Evolutionary conservation across 2,797 vertebrate genomes (phyloP).

Genomic region (Leptatherina wallacei): DNA sequence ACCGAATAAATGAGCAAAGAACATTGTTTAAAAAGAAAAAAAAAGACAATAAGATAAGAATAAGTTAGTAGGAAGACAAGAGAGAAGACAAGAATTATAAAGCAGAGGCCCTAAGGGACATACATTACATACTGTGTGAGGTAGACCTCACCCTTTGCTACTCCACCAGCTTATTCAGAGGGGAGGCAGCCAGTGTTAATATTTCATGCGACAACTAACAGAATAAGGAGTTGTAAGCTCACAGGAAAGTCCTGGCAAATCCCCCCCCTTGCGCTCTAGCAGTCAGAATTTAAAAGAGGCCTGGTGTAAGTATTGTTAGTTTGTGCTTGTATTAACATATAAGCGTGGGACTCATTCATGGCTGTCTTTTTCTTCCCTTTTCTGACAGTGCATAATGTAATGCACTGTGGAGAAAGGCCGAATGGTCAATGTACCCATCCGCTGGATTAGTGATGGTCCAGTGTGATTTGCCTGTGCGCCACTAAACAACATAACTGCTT

Average conservation of each 20-base stretch:
- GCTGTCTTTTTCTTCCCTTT: slow-evolving; percentile 22
- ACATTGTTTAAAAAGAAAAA: slow-evolving; percentile 5
- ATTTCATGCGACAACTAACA: slow-evolving; percentile 75
- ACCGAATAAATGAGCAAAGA: slow-evolving; percentile 8
- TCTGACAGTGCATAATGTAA: slow-evolving; percentile 30
- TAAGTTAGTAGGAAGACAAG: slow-evolving; percentile 31
- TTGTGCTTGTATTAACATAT: slow-evolving; percentile 37
- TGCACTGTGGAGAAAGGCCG: slow-evolving; percentile 47
- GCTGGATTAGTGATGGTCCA: slow-evolving; percentile 59
- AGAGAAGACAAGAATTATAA: slow-evolving; percentile 41
- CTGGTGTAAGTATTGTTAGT: slow-evolving; percentile 34
- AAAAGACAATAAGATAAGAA: slow-evolving; percentile 14
- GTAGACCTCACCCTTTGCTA: slow-evolving; percentile 76
- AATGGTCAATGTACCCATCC: slow-evolving; percentile 61
- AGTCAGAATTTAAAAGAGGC: slow-evolving; percentile 49
- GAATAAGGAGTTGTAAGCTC: slow-evolving; percentile 72
- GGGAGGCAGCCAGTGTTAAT: slow-evolving; percentile 72
- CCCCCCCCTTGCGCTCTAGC: slow-evolving; percentile 23
- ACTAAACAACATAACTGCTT: slow-evolving; percentile 52
- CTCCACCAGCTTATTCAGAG: slow-evolving; percentile 70
- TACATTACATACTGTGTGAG: slow-evolving; percentile 75
- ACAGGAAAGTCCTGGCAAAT: slow-evolving; percentile 39
- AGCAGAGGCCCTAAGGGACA: slow-evolving; percentile 59
- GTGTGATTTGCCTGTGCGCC: slow-evolving; percentile 47
- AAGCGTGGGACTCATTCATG: background rate